Conservation (phyloP, 2,888 invertebrate genomes). For the Acleris sparsana region DNA sequence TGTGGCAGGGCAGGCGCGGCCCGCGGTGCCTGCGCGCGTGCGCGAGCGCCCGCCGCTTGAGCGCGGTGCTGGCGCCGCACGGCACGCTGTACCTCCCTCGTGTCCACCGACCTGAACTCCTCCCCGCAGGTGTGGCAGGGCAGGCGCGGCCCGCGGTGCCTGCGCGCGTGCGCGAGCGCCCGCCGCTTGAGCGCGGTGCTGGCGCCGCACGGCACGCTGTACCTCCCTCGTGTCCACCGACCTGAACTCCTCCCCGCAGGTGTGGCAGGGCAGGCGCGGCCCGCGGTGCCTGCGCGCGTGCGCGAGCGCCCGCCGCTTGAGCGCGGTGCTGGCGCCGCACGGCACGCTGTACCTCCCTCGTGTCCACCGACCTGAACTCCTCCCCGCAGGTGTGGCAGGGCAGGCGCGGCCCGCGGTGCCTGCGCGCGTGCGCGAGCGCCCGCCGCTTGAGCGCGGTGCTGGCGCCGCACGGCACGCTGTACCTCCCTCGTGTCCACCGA, state of each 20-base stretch:
- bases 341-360: constrained; percentile 52
- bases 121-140: constrained; percentile 53
- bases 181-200: constrained; percentile 54
- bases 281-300: constrained; percentile 48
- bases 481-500: too few relatives aligned
- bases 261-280: constrained; percentile 42
- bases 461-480: constrained; percentile 52
- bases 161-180: constrained; percentile 52
- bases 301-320: constrained; percentile 55
- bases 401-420: constrained; percentile 33
- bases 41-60: constrained; percentile 55
- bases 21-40: constrained; percentile 48
- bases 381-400: constrained; percentile 53
- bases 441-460: constrained; percentile 54
- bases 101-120: constrained; percentile 58
- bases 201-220: constrained; percentile 52
- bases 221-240: too few relatives aligned
- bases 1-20: constrained; percentile 42
- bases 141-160: constrained; percentile 33
- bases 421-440: constrained; percentile 52
- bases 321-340: constrained; percentile 52
- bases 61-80: constrained; percentile 52
- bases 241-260: constrained; percentile 58
- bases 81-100: constrained; percentile 52
- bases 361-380: constrained; percentile 58